Conservation (phyloP, 2,113 vertebrate genomes). For the Peromyscus californicus region DNA sequence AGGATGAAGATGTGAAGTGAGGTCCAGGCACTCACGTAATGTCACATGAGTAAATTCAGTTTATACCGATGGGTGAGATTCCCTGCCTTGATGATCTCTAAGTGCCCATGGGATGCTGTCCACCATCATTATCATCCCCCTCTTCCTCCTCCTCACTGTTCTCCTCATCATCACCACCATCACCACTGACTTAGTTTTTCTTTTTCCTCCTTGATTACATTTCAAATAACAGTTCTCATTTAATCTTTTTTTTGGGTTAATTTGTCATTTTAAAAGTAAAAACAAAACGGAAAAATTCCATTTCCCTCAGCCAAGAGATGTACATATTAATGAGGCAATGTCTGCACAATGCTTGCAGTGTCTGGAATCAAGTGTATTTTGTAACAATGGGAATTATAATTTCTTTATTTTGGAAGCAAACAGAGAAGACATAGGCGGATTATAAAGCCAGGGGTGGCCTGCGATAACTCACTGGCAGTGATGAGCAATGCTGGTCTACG, state of each 20-base stretch:
- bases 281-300: slow-evolving; percentile 8
- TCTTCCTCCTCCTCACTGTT: background rate
- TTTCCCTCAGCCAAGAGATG: background rate
- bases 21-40: background rate
- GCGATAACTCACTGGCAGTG: background rate
- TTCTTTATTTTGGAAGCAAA: slow-evolving; percentile 64
- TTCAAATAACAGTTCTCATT: slow-evolving; percentile 7
- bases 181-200: background rate
- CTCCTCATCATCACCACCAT: background rate
- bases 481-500: background rate
- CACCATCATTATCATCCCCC: background rate
- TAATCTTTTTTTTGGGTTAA: slow-evolving; percentile 37
- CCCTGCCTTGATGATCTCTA: background rate
- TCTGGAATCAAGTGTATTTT: slow-evolving; percentile 46
- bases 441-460: slow-evolving; percentile 4
- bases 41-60: background rate
- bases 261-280: slow-evolving; percentile 38
- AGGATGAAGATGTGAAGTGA: background rate
- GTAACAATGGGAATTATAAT: slow-evolving; percentile 59
- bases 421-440: slow-evolving; percentile 15
- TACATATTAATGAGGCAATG: slow-evolving; percentile 48
- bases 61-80: background rate
- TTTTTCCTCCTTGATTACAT: background rate
- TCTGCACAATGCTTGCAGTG: background rate
- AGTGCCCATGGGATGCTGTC: background rate